A percentile compares a stretch with the other conserved stretches of the same genome.
phyloP scores from a whole-genome alignment of 2,797 vertebrate species.

The Aplochiton taeniatus region DNA sequence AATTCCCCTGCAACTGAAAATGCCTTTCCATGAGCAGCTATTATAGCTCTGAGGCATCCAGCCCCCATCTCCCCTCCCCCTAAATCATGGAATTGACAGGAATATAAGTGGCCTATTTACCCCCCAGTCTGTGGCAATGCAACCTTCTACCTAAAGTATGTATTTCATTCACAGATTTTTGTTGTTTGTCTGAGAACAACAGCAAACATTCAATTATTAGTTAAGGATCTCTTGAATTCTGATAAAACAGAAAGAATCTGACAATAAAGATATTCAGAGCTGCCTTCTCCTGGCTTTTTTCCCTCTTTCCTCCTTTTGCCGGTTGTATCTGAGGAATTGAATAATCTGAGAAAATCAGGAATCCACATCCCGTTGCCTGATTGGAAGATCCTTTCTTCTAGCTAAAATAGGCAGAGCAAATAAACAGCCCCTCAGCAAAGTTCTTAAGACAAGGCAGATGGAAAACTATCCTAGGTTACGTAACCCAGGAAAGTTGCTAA shows the following conservation, averaged over 20 bases:
- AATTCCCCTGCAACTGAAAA: neutral
- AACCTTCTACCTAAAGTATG: slow-evolving; percentile 9
- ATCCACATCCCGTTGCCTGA: neutral
- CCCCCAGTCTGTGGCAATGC: slow-evolving; percentile 5
- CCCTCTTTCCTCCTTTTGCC: neutral
- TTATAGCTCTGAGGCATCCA: slow-evolving; percentile 19
- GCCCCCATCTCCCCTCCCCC: neutral
- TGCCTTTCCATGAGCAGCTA: neutral
- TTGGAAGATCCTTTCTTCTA: neutral
- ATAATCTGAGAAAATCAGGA: neutral
- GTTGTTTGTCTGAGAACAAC: neutral
- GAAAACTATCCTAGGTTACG: slow-evolving; percentile 1
- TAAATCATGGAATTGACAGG: slow-evolving; percentile 20
- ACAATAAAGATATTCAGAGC: too few relatives aligned
- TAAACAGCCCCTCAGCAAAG: slow-evolving; percentile 12
- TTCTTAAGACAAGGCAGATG: neutral
- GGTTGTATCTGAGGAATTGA: neutral
- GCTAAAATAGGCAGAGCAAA: neutral
- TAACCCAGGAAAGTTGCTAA: slow-evolving; percentile 4
- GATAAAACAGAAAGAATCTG: too few relatives aligned
- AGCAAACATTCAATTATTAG: neutral
- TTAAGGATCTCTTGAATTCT: too few relatives aligned
- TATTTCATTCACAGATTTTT: slow-evolving; percentile 8
- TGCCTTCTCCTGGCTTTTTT: neutral
- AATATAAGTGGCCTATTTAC: slow-evolving; percentile 42